phyloP scores from a whole-genome alignment of 2,888 invertebrate species.

The Drosophila ustulata region DNA sequence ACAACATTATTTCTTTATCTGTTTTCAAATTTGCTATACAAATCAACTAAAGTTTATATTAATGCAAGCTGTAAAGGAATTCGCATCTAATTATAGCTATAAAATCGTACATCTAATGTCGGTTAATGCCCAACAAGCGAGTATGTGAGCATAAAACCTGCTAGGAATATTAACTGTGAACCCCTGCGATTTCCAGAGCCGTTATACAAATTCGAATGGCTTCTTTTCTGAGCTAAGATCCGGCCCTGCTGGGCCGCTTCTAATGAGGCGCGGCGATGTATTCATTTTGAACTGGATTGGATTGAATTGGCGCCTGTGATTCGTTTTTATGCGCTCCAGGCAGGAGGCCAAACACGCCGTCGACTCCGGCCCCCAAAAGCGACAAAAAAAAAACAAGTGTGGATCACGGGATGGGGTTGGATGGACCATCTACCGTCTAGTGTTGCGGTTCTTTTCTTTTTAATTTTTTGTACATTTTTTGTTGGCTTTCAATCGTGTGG shows the following conservation, averaged over 20 bases:
- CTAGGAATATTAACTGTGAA: slow-evolving; percentile 14
- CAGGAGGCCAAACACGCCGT: slow-evolving; percentile 40
- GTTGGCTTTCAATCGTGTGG: slow-evolving; percentile 17
- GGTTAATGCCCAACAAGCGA: neutral
- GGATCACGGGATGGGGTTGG: neutral
- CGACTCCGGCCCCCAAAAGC: slow-evolving; percentile 26
- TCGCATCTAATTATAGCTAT: neutral
- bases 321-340: slow-evolving; percentile 48
- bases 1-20: neutral
- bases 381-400: neutral
- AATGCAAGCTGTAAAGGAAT: neutral
- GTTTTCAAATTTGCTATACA: neutral
- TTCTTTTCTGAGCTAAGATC: slow-evolving; percentile 4
- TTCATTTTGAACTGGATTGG: slow-evolving; percentile 49
- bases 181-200: slow-evolving; percentile 29
- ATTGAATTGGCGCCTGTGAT: slow-evolving; percentile 55
- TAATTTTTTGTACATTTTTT: slow-evolving; percentile 12
- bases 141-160: neutral
- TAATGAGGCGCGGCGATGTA: slow-evolving; percentile 68
- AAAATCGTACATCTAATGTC: neutral
- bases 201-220: slow-evolving; percentile 53
- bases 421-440: slow-evolving; percentile 1
- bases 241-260: slow-evolving; percentile 58
- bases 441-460: slow-evolving; percentile 24
- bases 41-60: neutral